A percentile compares a stretch with the other conserved stretches of the same genome.
Evolutionary conservation across 53 echinoderm and acorn worm species (phyloP).

Genomic region (Holothuria scabra): DNA sequence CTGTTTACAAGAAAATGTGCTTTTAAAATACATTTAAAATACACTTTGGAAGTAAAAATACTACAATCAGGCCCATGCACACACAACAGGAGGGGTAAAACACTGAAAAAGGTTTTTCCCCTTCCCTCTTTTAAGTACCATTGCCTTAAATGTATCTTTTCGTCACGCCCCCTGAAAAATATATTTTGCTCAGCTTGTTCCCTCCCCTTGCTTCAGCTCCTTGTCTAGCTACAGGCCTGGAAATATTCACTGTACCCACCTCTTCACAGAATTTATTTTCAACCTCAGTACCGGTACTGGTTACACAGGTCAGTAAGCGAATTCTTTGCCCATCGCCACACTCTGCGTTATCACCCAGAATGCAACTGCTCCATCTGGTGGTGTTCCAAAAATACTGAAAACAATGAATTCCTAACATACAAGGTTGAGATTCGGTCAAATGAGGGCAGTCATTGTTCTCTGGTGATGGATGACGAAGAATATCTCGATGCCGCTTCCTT

Average conservation of each 20-base stretch:
- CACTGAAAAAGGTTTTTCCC: too few species aligned
- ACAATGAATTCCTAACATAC: constrained; percentile 72
- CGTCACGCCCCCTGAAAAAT: too few species aligned
- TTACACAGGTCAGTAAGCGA: constrained; percentile 72
- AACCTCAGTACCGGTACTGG: constrained; percentile 64
- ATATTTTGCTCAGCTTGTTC: too few species aligned
- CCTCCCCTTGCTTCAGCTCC: too few species aligned
- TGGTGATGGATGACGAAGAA: constrained; percentile 66
- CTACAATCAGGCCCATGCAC: too few species aligned
- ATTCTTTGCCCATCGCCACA: constrained; percentile 78
- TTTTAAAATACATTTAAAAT: too few species aligned
- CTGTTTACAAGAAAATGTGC: too few species aligned
- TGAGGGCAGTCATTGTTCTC: constrained; percentile 56
- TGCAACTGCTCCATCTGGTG: constrained; percentile 78
- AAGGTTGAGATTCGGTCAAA: constrained; percentile 66
- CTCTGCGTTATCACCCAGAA: constrained; percentile 57
- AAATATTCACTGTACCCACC: constrained; percentile 59
- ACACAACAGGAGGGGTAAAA: too few species aligned
- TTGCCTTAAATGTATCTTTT: too few species aligned
- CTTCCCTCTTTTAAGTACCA: too few species aligned
- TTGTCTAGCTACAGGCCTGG: too few species aligned
- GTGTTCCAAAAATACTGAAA: constrained; percentile 82
- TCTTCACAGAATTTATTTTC: constrained; percentile 77
- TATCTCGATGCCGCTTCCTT: constrained; percentile 64
- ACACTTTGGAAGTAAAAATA: too few species aligned